Evolutionary conservation across 2,113 vertebrate species (phyloP), one percentile per base, ranked within the genome.

Genomic region (Chionodraco myersi): DNA sequence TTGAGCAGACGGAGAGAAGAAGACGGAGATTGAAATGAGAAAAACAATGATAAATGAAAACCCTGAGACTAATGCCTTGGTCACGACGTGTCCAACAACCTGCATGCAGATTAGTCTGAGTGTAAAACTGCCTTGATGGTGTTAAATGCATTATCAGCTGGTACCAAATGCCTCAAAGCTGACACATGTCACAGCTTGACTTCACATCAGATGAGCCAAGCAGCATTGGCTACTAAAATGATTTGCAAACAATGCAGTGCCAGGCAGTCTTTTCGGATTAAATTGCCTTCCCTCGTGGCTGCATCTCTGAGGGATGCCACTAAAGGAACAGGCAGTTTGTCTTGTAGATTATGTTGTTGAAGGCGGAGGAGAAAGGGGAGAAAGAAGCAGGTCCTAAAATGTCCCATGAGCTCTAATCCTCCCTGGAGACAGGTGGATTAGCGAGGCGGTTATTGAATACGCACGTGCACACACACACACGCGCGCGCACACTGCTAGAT

Each of bases 321-420:
- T 63, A 36, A 49, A 71, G 51, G 72, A 81, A 82, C 30, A 21
- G 41, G 10, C 36, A 51, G 59, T 65, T 66, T 49, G 34, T 36
- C 51, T 70, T 10, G 9, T n/a, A 71, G 79, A 78, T 84, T 78
- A 69, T 69, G 57, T 65, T 26, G 61, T 41, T 61, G 66, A 72
- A 72, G 56, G 61, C 16, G 9, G 30, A 41, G n/a, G 11, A 16
- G 13, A 57, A 11, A 21, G 7, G 2, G 1, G 13, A 2, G 13
- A 23, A 30, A 8, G 47, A 51, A 75, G 4, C 13, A 16, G 41
- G 57, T 66, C 44, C 77, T 12, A 76, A 83, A 88, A 84, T 86
- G 88, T 89, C 83, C 86, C 86, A 51, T 26, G 13, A n/a, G 72
- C 86, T 63, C n/a, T 91, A 90, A 91, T 91, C 89, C 88, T 81